Base-by-base conservation (phyloP, 2,113 vertebrate species). In the Chiloscyllium plagiosum region DNA sequence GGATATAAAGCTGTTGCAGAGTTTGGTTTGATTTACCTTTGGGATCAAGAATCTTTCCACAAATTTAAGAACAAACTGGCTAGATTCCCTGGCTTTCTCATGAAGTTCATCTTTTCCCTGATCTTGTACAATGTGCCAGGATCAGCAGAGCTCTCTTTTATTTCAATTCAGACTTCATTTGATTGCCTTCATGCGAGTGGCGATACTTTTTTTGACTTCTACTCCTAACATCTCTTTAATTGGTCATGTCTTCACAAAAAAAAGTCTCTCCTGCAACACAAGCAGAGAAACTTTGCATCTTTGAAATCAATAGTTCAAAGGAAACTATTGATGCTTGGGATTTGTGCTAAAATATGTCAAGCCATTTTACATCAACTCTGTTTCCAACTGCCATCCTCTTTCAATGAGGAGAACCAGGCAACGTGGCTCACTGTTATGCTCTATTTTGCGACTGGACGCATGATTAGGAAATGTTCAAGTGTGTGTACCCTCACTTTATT, bases 281-380 rank as follows among this genome's bases (percentile, higher is more conserved):
- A 92, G 26, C 56, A 65, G 13, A 29, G 12, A 33, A 65, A 92
- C 15, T 26, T 17, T 90, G 87, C 87, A 61, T 19, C 56, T 61
- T n/a, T 65, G 87, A 56, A 92, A 90, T 61, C 87, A 61, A 90
- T 65, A 90, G 52, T 90, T 90, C 22, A 90, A 90, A 52, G 47
- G 47, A 87, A 87, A 87, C 8, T 87, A 12, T 10, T 8, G 47
- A 52, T 26, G 29, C 87, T 90, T 61, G 52, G 50, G 33, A 61
- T 56, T 90, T 90, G 50, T 52, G 12, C 26, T 61, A 33, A 56
- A 61, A 90, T 90, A 4, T 87, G 47, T 26, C 85, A 86, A 8
- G 47, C 24, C 22, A 29, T 52, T 87, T 52, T 26, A 87, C 22
- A 52, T 87, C 47, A 87, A 52, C 26, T 29, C 8, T 52, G 72